These are phyloP conservation scores for Noctua comes DNA, from an alignment of 2,888 invertebrate genomes.

Conservation along the genomic window DNA sequence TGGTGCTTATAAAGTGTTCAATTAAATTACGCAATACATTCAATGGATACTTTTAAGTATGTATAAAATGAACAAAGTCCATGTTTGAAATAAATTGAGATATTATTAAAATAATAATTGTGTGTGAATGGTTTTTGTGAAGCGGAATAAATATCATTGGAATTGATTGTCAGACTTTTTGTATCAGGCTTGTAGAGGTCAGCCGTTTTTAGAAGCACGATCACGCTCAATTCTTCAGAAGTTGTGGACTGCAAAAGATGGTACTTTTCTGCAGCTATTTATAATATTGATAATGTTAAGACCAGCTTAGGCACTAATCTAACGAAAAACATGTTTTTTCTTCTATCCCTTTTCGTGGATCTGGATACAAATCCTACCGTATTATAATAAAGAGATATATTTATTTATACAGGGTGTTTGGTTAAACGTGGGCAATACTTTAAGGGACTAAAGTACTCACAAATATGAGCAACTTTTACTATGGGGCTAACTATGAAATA, in stretches of 20 bases:
- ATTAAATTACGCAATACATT: slow-evolving; percentile 2
- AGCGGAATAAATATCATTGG: neutral
- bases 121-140: slow-evolving; percentile 36
- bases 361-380: too few species aligned
- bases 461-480: too few species aligned
- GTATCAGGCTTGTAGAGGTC: neutral
- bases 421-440: too few species aligned
- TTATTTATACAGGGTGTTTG: too few species aligned
- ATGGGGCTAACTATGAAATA: too few species aligned
- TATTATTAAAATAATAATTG: slow-evolving; percentile 4
- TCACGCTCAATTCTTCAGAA: neutral
- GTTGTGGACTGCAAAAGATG: neutral
- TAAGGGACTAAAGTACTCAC: too few species aligned
- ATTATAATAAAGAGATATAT: too few species aligned
- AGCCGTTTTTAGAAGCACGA: neutral
- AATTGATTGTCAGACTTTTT: slow-evolving; percentile 14
- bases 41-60: neutral
- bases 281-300: neutral
- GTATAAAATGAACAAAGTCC: slow-evolving; percentile 25
- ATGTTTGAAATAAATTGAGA: slow-evolving; percentile 5
- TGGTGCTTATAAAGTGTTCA: neutral
- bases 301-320: too few species aligned
- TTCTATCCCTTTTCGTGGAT: too few species aligned
- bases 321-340: too few species aligned
- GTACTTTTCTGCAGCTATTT: too few species aligned